Evolutionary conservation across 2,888 invertebrate genomes (phyloP).

Genomic region (Ophion costatus): DNA sequence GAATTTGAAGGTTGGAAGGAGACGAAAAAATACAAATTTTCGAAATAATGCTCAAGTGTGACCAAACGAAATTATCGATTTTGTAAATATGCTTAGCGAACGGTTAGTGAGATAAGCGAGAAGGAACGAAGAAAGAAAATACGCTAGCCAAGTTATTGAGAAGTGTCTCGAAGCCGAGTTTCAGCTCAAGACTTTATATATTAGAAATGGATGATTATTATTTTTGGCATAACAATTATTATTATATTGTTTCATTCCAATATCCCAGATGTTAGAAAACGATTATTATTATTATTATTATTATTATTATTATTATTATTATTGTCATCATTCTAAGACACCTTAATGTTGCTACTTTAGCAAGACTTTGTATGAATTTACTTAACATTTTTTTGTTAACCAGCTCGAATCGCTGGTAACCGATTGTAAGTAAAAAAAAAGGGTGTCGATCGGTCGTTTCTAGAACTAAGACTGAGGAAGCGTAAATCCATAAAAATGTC

Average conservation of each 20-base stretch:
- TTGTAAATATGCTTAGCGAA: constrained; percentile 67
- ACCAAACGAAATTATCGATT: constrained; percentile 65
- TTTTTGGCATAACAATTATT: constrained; percentile 26
- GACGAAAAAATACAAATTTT: constrained; percentile 8
- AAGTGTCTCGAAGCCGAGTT: constrained; percentile 38
- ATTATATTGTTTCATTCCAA: constrained; percentile 47
- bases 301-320: constrained; percentile 50
- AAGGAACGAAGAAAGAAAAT: constrained; percentile 24
- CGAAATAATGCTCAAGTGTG: constrained; percentile 67
- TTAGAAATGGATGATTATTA: constrained; percentile 48
- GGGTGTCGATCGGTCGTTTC: constrained; percentile 4
- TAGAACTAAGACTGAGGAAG: neutral
- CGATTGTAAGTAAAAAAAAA: constrained; percentile 22
- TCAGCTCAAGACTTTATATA: constrained; percentile 57
- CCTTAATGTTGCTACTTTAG: constrained; percentile 42
- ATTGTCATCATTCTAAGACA: constrained; percentile 18
- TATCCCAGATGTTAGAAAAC: constrained; percentile 20
- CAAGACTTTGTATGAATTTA: constrained; percentile 48
- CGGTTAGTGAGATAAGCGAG: constrained; percentile 52
- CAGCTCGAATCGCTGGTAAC: constrained; percentile 40
- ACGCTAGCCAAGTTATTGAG: constrained; percentile 15
- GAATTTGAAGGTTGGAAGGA: neutral
- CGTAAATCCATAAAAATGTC: constrained; percentile 2
- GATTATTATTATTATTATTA: constrained; percentile 43
- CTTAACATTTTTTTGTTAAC: constrained; percentile 45